Conservation (phyloP, 1,140 invertebrate genomes). For the Diabrotica undecimpunctata region DNA sequence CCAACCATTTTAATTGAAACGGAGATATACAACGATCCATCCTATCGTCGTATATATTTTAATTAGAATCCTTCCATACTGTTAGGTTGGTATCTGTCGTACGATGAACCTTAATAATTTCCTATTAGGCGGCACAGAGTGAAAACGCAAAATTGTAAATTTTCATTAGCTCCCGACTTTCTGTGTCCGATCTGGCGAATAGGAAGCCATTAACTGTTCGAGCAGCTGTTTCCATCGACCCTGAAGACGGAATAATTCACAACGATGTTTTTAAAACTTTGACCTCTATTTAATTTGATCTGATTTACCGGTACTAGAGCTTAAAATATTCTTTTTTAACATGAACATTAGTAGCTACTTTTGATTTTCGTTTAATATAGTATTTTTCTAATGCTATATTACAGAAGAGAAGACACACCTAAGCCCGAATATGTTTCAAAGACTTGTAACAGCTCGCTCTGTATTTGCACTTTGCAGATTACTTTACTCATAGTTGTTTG, state of each 20-base stretch:
- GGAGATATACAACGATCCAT: background rate
- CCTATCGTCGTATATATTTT: background rate
- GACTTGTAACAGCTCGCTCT: too few species aligned
- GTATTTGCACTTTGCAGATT: too few species aligned
- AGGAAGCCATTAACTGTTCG: background rate
- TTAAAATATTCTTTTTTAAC: too few species aligned
- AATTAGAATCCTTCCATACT: constrained; percentile 2
- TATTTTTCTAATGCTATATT: too few species aligned
- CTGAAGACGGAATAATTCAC: background rate
- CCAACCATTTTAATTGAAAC: background rate
- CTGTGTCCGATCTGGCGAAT: background rate
- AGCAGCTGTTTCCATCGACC: background rate
- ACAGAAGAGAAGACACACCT: too few species aligned
- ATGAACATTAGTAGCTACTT: too few species aligned
- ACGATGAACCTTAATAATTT: constrained; percentile 2
- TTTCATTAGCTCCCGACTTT: background rate
- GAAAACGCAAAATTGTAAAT: background rate
- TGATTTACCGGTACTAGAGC: too few species aligned
- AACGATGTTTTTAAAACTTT: background rate
- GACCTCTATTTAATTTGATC: background rate
- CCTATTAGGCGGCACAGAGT: background rate
- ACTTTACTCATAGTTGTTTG: too few species aligned
- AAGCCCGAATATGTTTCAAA: too few species aligned
- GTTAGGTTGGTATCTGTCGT: background rate
- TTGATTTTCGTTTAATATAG: too few species aligned